Evolutionary conservation across 2,888 invertebrate species (phyloP).

Genomic region (Uropetala carovei): DNA sequence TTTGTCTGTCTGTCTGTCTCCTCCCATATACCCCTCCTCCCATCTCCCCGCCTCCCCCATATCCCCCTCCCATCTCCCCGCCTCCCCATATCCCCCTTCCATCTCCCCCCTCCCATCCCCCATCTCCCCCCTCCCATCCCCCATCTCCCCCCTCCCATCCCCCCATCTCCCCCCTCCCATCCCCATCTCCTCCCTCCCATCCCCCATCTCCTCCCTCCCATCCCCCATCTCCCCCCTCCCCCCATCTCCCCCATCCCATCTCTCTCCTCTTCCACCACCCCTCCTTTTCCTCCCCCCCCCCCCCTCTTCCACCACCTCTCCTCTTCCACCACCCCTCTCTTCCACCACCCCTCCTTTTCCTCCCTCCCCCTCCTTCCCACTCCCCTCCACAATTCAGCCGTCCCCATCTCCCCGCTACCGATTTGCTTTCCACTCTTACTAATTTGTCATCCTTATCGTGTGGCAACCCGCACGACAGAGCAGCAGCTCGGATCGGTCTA

Average conservation of each 20-base stretch:
- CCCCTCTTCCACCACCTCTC: background rate
- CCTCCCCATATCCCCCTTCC: too few species aligned
- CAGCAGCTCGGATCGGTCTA: constrained; percentile 38
- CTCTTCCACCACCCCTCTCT: background rate
- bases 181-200: background rate
- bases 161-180: too few species aligned
- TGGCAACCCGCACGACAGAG: constrained; percentile 38
- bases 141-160: too few species aligned
- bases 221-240: background rate
- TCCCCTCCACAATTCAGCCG: background rate
- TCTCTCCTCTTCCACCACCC: background rate
- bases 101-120: too few species aligned
- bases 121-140: background rate
- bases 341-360: background rate
- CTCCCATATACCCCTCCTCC: too few species aligned
- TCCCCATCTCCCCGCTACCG: background rate
- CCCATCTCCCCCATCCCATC: background rate
- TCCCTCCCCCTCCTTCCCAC: background rate
- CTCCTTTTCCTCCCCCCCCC: background rate
- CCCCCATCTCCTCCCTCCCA: background rate
- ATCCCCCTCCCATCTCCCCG: too few species aligned
- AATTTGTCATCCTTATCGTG: constrained; percentile 48
- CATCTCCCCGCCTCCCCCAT: too few species aligned
- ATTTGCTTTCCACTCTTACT: background rate
- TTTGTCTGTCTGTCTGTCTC: too few species aligned